Base-by-base conservation (phyloP, 1,140 invertebrate genomes). In the Pachyrhynchus sulphureomaculatus region DNA sequence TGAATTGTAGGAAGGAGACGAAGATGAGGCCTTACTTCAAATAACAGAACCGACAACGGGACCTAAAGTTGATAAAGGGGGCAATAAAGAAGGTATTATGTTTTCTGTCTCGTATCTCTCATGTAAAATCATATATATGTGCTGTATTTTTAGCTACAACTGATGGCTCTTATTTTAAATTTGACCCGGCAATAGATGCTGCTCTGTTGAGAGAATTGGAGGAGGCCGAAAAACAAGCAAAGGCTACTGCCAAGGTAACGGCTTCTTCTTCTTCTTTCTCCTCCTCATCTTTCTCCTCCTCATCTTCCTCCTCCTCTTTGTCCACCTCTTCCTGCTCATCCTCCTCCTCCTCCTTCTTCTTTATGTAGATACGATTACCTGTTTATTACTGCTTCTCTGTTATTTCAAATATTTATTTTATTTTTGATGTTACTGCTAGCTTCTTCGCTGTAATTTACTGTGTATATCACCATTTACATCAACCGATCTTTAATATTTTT, bases 161-260 rank as follows among this genome's bases (percentile, higher is more conserved):
- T n/a, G 59, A 49, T 39, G 67, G 36, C 9, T 68, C 62, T 12
- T 48, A 42, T 5, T 64, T 65, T 18, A 66, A 64, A 13, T 64
- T 60, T 44, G 58, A 71, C 54, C 55, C 66, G 9, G 58, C 44
- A 2, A 68, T 68, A 8, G 72, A 76, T 36, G 52, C 55, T 0
- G 62, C 56, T 1, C 60, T 76, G n/a, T 23, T 76, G 15, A 69
- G 58, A 47, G 72, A 75, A 65, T 53, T 76, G 0, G 74, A 75
- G 52, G 73, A 74, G 37, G 70, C 69, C 13, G 75, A 76, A 49
- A 53, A 57, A 18, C 68, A 76, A 65, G 73, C 72, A 8, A 72
- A 68, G 59, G 66, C 70, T 52, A 75, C 72, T 4, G 68, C 64
- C n/a, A 59, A 65, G 17, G 39, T 41, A 29, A 15, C 12, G 13